A percentile compares a stretch with the other conserved stretches of the same genome.
phyloP scores from a whole-genome alignment of 1,140 invertebrate species.

The Whitmania pigra region DNA sequence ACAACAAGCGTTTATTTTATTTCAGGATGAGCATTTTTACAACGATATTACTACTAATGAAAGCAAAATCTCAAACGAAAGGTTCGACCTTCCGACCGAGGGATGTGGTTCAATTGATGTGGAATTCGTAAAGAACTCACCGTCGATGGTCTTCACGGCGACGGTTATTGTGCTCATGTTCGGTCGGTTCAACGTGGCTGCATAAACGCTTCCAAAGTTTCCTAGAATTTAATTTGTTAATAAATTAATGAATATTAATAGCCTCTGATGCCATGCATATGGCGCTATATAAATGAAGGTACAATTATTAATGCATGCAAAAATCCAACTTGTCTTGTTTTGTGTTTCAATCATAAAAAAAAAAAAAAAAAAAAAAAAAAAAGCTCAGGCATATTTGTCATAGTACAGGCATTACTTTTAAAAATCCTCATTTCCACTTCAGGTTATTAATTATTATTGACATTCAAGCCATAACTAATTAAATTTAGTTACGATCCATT shows the following conservation, averaged over 20 bases:
- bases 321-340: too few species aligned
- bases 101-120: background rate
- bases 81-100: too few species aligned
- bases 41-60: too few species aligned
- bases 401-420: background rate
- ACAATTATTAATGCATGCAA: too few species aligned
- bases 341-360: too few species aligned
- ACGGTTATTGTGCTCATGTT: constrained; percentile 28
- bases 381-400: too few species aligned
- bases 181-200: constrained; percentile 27
- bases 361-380: too few species aligned
- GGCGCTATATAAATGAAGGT: background rate
- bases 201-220: constrained; percentile 36
- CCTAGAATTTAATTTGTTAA: constrained; percentile 19
- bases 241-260: too few species aligned
- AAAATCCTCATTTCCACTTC: background rate
- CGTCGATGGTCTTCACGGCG: constrained; percentile 35
- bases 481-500: background rate
- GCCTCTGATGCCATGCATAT: too few species aligned
- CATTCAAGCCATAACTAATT: background rate
- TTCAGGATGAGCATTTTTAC: too few species aligned
- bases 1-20: too few species aligned
- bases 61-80: too few species aligned
- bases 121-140: constrained; percentile 22
- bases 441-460: background rate